These are phyloP conservation scores for Andrena flavipes DNA, from an alignment of 2,888 invertebrate genomes.

Conservation along the genomic window DNA sequence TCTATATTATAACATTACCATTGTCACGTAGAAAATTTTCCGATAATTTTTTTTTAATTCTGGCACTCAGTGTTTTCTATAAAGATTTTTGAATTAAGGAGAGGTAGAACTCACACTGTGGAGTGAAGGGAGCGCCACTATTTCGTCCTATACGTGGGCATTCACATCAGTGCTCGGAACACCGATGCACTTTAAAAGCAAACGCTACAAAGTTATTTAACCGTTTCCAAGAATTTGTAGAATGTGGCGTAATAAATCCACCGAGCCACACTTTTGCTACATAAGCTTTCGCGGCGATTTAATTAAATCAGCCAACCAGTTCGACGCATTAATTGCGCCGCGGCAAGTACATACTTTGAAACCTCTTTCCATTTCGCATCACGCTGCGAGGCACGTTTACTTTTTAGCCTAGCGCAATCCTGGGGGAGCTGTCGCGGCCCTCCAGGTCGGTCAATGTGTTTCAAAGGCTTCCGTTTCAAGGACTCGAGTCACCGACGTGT, in stretches of 20 bases:
- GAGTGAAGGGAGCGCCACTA: too few relatives aligned
- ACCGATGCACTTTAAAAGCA: too few relatives aligned
- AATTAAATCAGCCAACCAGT: slow-evolving; percentile 4
- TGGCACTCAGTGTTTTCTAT: too few relatives aligned
- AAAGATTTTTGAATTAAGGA: too few relatives aligned
- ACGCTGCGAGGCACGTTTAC: neutral
- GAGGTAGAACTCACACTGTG: too few relatives aligned
- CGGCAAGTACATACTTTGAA: neutral
- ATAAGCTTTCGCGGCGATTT: neutral
- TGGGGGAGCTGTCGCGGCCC: neutral
- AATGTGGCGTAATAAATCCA: neutral
- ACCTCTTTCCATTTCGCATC: neutral
- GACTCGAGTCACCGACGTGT: slow-evolving; percentile 14
- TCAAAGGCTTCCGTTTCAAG: slow-evolving; percentile 20
- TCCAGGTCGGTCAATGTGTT: slow-evolving; percentile 15
- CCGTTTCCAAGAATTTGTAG: too few relatives aligned
- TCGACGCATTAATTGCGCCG: neutral
- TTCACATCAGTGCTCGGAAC: too few relatives aligned
- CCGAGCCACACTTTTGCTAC: neutral
- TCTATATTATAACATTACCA: too few relatives aligned
- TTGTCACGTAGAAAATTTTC: too few relatives aligned
- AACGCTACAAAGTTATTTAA: too few relatives aligned
- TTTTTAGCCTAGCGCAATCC: neutral
- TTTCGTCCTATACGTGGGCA: too few relatives aligned
- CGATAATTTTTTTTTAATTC: too few relatives aligned